phyloP scores from a whole-genome alignment of 2,797 vertebrate genomes.

The Sebastes flavidus region DNA sequence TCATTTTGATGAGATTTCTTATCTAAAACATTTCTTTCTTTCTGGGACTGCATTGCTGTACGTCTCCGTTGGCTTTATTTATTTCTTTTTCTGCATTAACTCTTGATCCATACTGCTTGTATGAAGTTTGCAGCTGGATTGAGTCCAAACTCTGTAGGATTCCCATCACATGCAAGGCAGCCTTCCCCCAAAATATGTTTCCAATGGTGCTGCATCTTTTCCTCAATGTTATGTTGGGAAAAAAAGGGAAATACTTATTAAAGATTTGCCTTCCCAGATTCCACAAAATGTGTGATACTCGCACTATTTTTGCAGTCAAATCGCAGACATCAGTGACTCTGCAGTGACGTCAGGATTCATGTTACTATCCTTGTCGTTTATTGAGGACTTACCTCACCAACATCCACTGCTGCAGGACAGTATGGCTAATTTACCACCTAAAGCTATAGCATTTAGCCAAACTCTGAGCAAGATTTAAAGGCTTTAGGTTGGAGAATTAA shows the following conservation, averaged over 20 bases:
- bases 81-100: slow-evolving; percentile 9
- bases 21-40: slow-evolving; percentile 5
- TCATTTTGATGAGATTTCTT: slow-evolving; percentile 41
- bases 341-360: neutral
- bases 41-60: neutral
- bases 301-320: neutral
- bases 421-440: slow-evolving; percentile 25
- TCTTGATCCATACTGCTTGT: neutral
- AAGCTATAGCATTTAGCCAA: slow-evolving; percentile 28
- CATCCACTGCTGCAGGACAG: slow-evolving; percentile 29
- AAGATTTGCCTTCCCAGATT: neutral
- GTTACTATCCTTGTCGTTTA: slow-evolving; percentile 4
- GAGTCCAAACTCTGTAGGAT: slow-evolving; percentile 6
- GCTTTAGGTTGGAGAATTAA: slow-evolving; percentile 23
- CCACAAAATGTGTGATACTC: neutral
- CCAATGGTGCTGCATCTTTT: neutral
- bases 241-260: neutral
- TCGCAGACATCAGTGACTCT: slow-evolving; percentile 2
- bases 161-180: neutral
- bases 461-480: slow-evolving; percentile 18
- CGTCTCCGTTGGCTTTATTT: neutral
- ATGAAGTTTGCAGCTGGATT: slow-evolving; percentile 22
- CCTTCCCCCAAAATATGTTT: no score
- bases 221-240: neutral
- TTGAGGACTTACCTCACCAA: neutral